Evolutionary conservation across 35 echinoderm and acorn worm species (phyloP).

Genomic region (Apostichopus californicus): DNA sequence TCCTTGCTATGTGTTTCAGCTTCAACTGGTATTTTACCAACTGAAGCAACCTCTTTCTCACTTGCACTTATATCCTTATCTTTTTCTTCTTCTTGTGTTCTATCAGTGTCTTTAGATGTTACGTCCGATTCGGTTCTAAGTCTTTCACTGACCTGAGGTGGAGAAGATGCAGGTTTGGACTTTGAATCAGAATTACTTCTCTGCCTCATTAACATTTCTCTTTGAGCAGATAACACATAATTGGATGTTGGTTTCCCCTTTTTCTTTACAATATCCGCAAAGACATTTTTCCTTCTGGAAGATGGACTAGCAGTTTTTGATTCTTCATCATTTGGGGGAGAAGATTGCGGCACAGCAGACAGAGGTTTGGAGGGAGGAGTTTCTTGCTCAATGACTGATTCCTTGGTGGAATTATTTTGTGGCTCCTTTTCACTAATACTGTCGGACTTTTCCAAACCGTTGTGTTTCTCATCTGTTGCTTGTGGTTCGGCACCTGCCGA

Average conservation of each 20-base stretch:
- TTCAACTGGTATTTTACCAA: not conserved
- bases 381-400: not conserved
- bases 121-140: not conserved
- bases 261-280: conserved; percentile 57
- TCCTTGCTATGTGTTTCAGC: not conserved
- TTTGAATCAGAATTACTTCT: conserved; percentile 34
- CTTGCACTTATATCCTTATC: not conserved
- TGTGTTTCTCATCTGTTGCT: not conserved
- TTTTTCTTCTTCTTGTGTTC: not conserved
- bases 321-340: not conserved
- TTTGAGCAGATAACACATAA: conserved; percentile 54
- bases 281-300: conserved; percentile 47
- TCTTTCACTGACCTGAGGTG: not conserved
- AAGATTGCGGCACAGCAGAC: not conserved
- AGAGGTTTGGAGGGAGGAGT: not conserved
- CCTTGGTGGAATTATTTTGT: conserved; percentile 9
- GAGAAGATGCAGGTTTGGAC: not conserved
- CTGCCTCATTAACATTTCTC: conserved; percentile 43
- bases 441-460: not conserved
- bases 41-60: not conserved
- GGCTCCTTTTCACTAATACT: conserved; percentile 3
- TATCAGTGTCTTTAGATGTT: not conserved
- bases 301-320: conserved; percentile 14
- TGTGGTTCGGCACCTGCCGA: not conserved
- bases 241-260: conserved; percentile 29